Percentiles rank a stretch among this genome's conserved stretches.
Evolutionary conservation across 2,113 vertebrate genomes (phyloP).

Genomic region (Saimiri boliviensis): DNA sequence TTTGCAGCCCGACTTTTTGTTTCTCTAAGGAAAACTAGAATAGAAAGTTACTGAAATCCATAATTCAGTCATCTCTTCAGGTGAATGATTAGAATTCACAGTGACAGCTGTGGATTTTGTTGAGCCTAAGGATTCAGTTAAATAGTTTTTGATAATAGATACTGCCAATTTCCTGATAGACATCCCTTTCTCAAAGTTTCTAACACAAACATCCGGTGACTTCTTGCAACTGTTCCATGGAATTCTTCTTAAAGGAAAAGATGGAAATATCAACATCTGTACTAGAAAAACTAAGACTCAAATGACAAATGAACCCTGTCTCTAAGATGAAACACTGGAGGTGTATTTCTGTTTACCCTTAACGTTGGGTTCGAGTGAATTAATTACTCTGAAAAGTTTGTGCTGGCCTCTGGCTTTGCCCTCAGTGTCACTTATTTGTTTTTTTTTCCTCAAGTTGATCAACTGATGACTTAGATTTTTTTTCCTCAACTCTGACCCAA

Average conservation of each 20-base stretch:
- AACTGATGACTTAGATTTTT: slow-evolving; percentile 39
- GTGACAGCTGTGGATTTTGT: neutral
- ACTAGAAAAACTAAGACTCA: neutral
- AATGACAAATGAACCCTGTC: neutral
- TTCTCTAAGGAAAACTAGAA: neutral
- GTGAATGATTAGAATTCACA: neutral
- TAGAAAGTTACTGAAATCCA: neutral
- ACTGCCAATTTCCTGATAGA: neutral
- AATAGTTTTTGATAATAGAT: neutral
- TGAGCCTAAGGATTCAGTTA: neutral
- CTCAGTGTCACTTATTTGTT: neutral
- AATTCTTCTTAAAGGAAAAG: slow-evolving; percentile 3
- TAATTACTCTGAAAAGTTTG: slow-evolving; percentile 22
- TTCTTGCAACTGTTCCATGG: neutral
- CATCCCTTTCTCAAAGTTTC: neutral
- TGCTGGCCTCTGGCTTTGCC: slow-evolving; percentile 23
- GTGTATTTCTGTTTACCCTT: neutral
- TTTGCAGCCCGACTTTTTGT: neutral
- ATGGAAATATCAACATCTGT: neutral
- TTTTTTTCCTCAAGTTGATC: neutral
- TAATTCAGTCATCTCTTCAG: neutral
- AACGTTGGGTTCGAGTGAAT: neutral
- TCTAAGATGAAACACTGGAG: neutral
- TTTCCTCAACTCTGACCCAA: slow-evolving; percentile 41
- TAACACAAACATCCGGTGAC: neutral